phyloP scores from a whole-genome alignment of 2,113 vertebrate species.

The Phrynocephalus versicolor region DNA sequence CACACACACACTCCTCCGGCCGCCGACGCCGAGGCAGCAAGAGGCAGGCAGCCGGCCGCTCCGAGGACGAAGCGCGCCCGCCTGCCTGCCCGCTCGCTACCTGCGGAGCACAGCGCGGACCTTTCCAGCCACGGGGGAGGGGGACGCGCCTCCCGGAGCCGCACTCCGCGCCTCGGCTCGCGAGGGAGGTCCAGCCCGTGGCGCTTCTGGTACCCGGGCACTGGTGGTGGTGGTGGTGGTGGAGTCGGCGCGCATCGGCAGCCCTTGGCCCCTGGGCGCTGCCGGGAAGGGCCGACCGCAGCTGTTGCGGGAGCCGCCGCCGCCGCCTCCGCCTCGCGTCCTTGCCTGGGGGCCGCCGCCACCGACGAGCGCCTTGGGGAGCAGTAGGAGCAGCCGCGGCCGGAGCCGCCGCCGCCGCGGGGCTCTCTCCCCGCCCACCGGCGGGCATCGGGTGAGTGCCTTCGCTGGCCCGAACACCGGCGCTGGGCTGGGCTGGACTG shows the following conservation, averaged over 20 bases:
- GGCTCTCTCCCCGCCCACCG: neutral
- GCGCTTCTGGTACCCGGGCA: no score
- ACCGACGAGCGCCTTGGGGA: neutral
- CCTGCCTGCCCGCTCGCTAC: neutral
- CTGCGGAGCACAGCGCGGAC: neutral
- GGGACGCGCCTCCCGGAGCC: neutral
- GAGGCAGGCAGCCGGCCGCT: neutral
- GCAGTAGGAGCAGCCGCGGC: neutral
- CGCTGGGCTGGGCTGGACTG: neutral
- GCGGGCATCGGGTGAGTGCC: slow-evolving; percentile 53
- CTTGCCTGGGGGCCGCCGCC: neutral
- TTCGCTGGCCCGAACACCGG: neutral
- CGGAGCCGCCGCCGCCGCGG: neutral
- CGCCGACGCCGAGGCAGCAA: neutral
- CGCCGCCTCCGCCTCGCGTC: neutral
- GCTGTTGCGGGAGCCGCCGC: neutral
- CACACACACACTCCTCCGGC: no score
- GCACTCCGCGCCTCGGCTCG: neutral
- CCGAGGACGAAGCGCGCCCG: slow-evolving; percentile 50
- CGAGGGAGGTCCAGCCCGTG: neutral
- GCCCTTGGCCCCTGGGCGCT: neutral
- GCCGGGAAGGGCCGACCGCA: neutral
- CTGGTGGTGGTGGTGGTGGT: neutral
- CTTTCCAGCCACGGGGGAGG: neutral
- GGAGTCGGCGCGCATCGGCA: neutral